Conservation (phyloP, 2,113 vertebrate genomes). For the Callipepla californica region DNA sequence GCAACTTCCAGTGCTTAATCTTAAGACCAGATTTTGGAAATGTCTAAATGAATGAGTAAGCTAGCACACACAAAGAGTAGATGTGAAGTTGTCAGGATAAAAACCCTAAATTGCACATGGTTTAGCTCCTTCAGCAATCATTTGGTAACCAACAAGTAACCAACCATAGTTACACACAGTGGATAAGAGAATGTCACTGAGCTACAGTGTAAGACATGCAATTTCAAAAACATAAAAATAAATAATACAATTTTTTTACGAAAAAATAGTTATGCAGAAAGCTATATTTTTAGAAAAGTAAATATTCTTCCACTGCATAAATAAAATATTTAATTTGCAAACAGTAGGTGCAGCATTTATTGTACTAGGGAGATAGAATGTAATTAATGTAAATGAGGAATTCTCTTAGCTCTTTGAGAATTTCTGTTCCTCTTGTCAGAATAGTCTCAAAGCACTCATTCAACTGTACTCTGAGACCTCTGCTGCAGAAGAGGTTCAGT, state of each 20-base stretch:
- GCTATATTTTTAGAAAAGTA: neutral
- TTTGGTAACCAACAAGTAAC: neutral
- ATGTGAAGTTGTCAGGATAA: neutral
- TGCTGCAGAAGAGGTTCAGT: neutral
- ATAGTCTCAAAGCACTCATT: neutral
- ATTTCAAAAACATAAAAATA: slow-evolving; percentile 6
- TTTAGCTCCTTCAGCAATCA: neutral
- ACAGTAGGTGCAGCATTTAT: neutral
- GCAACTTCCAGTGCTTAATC: neutral
- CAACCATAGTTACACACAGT: neutral
- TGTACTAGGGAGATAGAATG: neutral
- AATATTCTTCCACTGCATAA: neutral
- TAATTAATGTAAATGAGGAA: neutral
- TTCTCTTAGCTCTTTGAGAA: neutral
- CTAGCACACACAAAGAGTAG: neutral
- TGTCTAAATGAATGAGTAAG: slow-evolving; percentile 6
- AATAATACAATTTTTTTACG: neutral
- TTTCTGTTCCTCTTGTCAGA: neutral
- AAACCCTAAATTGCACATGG: slow-evolving; percentile 9
- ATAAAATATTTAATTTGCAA: neutral
- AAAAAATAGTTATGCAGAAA: neutral
- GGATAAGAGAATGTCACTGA: neutral
- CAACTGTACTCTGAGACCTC: neutral
- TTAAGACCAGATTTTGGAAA: neutral
- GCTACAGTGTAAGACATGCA: neutral